These are phyloP conservation scores for Spinibarbus caldwelli DNA, from an alignment of 2,797 vertebrate species.

Conservation along the genomic window DNA sequence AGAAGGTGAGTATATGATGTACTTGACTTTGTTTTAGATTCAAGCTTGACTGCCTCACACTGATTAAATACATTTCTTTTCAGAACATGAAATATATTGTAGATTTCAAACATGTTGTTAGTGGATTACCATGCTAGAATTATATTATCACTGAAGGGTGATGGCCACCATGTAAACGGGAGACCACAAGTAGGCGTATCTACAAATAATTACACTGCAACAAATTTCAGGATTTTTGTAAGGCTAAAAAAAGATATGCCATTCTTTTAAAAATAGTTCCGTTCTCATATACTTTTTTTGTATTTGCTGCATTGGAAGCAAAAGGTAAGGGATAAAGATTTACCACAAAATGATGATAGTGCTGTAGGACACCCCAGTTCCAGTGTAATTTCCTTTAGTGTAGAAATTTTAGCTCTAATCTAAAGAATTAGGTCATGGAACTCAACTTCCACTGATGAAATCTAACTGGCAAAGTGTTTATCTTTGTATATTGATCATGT, in stretches of 20 bases:
- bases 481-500: constrained; percentile 22
- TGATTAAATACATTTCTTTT: not conserved
- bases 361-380: not conserved
- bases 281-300: not conserved
- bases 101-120: not conserved
- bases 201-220: not conserved
- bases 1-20: constrained; percentile 74
- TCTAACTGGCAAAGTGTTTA: not conserved
- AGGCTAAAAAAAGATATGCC: not conserved
- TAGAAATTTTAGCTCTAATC: not conserved
- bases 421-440: not conserved
- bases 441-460: not conserved
- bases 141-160: not conserved
- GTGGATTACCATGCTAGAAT: not conserved
- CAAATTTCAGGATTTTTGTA: not conserved
- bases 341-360: not conserved
- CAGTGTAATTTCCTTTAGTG: not conserved
- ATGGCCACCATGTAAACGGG: not conserved
- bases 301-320: constrained; percentile 35
- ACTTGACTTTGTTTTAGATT: not conserved
- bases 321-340: constrained; percentile 40
- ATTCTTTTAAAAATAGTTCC: not conserved
- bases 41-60: not conserved
- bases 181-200: not conserved
- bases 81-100: not conserved